These are phyloP conservation scores for Ploceus nigricollis DNA, from an alignment of 2,113 vertebrate genomes.

Conservation along the genomic window DNA sequence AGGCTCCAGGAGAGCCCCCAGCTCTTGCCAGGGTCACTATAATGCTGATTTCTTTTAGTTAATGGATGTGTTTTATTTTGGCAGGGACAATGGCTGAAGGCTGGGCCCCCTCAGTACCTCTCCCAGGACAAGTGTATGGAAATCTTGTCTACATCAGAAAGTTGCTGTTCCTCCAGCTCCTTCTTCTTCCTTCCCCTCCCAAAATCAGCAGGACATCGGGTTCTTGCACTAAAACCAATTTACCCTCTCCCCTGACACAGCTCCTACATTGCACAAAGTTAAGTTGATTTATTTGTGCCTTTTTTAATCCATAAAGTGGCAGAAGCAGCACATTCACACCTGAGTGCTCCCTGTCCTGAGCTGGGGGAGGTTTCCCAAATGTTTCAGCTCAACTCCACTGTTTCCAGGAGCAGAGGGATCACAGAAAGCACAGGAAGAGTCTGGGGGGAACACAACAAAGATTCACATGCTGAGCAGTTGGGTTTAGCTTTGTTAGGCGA, in stretches of 20 bases:
- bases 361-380: neutral
- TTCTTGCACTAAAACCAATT: neutral
- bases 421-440: neutral
- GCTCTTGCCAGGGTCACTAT: accelerated
- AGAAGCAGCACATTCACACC: neutral
- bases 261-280: neutral
- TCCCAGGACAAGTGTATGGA: accelerated
- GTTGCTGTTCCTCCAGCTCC: neutral
- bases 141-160: neutral
- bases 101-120: neutral
- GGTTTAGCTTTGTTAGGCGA: neutral
- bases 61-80: neutral
- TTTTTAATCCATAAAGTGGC: neutral
- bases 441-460: accelerated
- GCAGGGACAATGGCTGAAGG: neutral
- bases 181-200: neutral
- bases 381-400: neutral
- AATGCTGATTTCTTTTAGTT: neutral
- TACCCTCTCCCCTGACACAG: neutral
- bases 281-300: neutral
- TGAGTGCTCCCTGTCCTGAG: neutral
- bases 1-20: neutral
- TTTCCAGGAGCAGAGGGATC: neutral
- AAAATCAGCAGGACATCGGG: neutral
- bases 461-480: accelerated